Percentiles rank a stretch among this genome's conserved stretches.
Evolutionary conservation across 2,797 vertebrate species (phyloP).

Genomic region (Ispidina picta): DNA sequence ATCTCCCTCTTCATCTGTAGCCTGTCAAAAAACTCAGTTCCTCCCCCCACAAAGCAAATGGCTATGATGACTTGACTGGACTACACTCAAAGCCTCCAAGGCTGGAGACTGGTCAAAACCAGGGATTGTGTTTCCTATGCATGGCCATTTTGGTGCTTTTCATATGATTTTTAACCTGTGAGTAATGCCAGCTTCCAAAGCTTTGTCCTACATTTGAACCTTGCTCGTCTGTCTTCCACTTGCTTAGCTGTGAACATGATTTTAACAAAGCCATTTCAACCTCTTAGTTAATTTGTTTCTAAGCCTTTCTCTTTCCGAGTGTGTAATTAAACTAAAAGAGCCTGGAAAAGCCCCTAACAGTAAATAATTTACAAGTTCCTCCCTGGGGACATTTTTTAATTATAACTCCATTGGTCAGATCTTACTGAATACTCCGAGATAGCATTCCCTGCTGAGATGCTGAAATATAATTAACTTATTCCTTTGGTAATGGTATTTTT

Average conservation of each 20-base stretch:
- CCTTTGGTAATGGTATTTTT: constrained; percentile 54
- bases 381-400: constrained; percentile 67
- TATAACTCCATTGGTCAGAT: constrained; percentile 64
- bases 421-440: constrained; percentile 42
- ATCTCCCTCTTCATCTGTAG: not conserved
- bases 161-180: not conserved
- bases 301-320: not conserved
- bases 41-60: not conserved
- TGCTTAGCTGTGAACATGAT: not conserved
- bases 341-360: constrained; percentile 60
- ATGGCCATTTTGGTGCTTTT: not conserved
- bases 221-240: not conserved
- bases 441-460: constrained; percentile 54
- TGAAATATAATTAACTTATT: constrained; percentile 55
- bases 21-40: not conserved
- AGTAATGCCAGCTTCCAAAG: not conserved
- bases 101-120: not conserved
- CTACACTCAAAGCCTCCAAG: not conserved
- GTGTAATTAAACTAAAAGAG: constrained; percentile 60
- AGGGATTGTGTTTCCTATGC: not conserved
- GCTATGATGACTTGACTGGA: not conserved
- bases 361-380: constrained; percentile 68
- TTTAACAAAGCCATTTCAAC: not conserved
- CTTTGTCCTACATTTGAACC: constrained; percentile 11
- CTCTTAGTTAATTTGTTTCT: constrained; percentile 33